Conservation (phyloP, 1,140 invertebrate genomes). For the Aphelinus certus region DNA sequence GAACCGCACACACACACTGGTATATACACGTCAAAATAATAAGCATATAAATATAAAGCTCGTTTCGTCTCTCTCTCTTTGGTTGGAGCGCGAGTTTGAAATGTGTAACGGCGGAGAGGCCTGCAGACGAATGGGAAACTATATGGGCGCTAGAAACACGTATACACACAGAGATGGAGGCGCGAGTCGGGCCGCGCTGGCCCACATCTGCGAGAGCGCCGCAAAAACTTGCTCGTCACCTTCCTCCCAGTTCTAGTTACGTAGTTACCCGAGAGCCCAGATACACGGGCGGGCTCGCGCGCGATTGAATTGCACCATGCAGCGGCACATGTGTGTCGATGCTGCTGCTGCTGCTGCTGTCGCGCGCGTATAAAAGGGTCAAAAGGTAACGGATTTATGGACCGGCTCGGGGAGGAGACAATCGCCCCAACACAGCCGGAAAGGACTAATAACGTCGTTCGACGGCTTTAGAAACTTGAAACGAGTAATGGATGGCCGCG, state of each 20-base stretch:
- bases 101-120: no score
- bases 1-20: no score
- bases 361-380: slow-evolving; percentile 34
- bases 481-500: neutral
- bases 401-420: neutral
- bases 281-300: neutral
- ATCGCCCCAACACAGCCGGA: neutral
- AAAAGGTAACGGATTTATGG: slow-evolving; percentile 38
- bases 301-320: no score
- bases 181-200: no score
- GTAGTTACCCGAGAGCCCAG: slow-evolving; percentile 25
- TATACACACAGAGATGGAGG: no score
- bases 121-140: no score
- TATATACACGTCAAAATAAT: no score
- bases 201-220: slow-evolving; percentile 23
- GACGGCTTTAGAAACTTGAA: neutral
- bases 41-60: no score
- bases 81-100: no score
- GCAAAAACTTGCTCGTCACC: slow-evolving; percentile 48
- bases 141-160: slow-evolving; percentile 37
- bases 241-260: slow-evolving; percentile 45
- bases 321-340: no score
- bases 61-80: no score
- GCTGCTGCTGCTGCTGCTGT: no score
- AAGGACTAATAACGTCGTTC: slow-evolving; percentile 7